Percentiles rank a stretch among this genome's conserved stretches.
These are phyloP conservation scores for Calycopis cecrops DNA, from an alignment of 1,140 invertebrate species.

Conservation along the genomic window DNA sequence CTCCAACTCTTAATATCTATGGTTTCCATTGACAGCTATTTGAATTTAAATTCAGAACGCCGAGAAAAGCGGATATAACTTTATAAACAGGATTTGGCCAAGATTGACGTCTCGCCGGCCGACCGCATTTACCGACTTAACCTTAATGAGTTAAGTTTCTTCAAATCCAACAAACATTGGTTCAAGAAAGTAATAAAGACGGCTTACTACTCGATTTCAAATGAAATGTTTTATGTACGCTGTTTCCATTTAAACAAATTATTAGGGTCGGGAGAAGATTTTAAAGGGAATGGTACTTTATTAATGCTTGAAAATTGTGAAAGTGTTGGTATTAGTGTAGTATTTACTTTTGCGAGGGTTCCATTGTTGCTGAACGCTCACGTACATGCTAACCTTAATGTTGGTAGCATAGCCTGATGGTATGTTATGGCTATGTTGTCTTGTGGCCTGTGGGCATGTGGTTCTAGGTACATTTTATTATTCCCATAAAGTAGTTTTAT, in stretches of 20 bases:
- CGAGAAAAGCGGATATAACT: constrained; percentile 4
- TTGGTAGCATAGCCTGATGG: too few species aligned
- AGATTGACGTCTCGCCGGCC: constrained; percentile 8
- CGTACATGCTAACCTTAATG: too few species aligned
- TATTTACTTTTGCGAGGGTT: too few species aligned
- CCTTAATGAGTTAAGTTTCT: constrained; percentile 12
- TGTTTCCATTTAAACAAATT: not conserved
- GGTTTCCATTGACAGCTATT: not conserved
- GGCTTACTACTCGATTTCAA: not conserved
- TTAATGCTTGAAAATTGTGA: too few species aligned
- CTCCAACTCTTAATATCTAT: not conserved
- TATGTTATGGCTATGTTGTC: too few species aligned
- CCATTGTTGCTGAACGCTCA: too few species aligned
- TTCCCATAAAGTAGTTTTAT: too few species aligned
- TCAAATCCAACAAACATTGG: constrained; percentile 1
- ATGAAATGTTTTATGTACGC: not conserved
- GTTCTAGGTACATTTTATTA: too few species aligned
- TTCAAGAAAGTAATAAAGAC: constrained; percentile 5
- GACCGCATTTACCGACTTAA: constrained; percentile 7
- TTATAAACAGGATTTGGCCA: constrained; percentile 4
- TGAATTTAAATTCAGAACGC: constrained; percentile 7
- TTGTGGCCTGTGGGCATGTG: too few species aligned
- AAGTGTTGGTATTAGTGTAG: too few species aligned
- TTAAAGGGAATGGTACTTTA: not conserved
- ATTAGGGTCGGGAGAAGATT: too few species aligned